phyloP scores from a whole-genome alignment of 1,140 invertebrate genomes.

The Aphaenogaster floridana region DNA sequence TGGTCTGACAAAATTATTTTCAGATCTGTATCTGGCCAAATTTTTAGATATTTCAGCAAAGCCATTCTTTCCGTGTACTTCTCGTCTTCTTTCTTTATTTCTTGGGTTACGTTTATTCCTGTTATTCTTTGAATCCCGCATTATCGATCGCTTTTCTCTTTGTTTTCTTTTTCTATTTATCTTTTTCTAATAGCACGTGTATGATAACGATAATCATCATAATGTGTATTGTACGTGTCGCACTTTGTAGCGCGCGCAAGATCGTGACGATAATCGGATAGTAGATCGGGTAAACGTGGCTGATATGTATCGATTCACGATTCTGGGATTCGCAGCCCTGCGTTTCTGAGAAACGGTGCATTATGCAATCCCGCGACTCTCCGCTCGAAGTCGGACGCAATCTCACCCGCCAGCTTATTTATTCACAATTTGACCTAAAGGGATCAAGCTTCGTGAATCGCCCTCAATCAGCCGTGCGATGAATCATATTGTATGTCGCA shows the following conservation, averaged over 20 bases:
- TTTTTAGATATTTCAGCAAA: too few species aligned
- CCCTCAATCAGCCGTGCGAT: background rate
- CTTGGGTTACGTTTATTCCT: too few species aligned
- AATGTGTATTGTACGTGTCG: too few species aligned
- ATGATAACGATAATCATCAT: background rate
- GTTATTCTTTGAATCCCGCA: background rate
- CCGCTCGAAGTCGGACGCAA: background rate
- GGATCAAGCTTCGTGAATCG: slow-evolving; percentile 4
- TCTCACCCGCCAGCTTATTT: slow-evolving; percentile 16
- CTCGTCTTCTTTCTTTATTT: background rate
- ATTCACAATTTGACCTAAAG: background rate
- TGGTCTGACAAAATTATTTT: too few species aligned
- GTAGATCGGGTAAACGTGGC: background rate
- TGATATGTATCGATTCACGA: background rate
- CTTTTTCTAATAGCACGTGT: background rate
- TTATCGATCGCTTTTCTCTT: background rate
- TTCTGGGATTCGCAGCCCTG: background rate
- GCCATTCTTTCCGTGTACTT: too few species aligned
- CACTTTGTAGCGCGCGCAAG: background rate
- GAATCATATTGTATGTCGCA: slow-evolving; percentile 8
- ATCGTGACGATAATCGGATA: background rate
- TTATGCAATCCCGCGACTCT: background rate
- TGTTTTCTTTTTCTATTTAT: background rate
- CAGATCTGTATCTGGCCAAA: too few species aligned
- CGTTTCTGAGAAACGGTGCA: background rate